A percentile compares a stretch with the other conserved stretches of the same genome.
Evolutionary conservation across 2,113 vertebrate genomes (phyloP).

Genomic region (Macrotis lagotis): DNA sequence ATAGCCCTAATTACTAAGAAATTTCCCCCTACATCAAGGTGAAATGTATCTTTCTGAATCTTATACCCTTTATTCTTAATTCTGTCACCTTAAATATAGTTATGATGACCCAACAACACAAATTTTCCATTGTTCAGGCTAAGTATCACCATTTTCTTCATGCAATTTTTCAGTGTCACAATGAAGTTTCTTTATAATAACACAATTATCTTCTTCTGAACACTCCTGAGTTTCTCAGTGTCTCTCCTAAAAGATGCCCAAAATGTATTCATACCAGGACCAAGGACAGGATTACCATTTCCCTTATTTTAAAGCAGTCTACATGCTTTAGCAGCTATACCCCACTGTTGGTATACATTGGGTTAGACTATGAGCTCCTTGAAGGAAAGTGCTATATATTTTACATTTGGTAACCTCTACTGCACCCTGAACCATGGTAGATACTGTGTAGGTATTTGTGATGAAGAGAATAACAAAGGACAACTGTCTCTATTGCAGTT

Average conservation of each 20-base stretch:
- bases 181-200: not conserved
- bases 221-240: not conserved
- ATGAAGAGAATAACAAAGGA: not conserved
- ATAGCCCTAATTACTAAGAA: not conserved
- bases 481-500: not conserved
- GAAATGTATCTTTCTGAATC: not conserved
- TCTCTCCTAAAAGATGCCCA: not conserved
- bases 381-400: not conserved
- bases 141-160: not conserved
- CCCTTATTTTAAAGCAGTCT: not conserved
- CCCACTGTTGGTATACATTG: not conserved
- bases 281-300: not conserved
- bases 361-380: not conserved
- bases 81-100: not conserved
- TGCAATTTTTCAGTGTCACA: not conserved
- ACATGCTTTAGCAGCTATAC: not conserved
- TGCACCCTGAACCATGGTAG: not conserved
- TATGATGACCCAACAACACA: not conserved
- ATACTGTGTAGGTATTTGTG: conserved; percentile 21
- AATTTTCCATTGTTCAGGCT: not conserved
- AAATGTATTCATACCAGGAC: not conserved
- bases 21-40: not conserved
- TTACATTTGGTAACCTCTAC: not conserved
- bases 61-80: not conserved
- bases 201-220: not conserved